Conservation (phyloP, 2,113 vertebrate genomes). For the Chaetorhynchus papuensis region DNA sequence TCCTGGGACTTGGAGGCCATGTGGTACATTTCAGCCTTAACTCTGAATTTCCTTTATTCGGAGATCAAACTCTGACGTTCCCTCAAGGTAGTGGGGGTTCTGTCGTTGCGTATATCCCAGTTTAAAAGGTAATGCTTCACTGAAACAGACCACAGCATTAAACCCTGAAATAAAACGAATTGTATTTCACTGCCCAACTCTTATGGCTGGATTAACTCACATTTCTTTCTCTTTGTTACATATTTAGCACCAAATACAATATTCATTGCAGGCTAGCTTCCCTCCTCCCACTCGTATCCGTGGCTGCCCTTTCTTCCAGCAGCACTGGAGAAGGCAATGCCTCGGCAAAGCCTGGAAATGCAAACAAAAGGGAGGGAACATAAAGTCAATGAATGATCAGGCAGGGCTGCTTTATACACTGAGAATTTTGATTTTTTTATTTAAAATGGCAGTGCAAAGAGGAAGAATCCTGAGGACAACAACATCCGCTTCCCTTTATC, state of each 20-base stretch:
- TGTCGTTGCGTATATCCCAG: constrained; percentile 35
- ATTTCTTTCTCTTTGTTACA: constrained; percentile 49
- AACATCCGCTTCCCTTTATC: background rate
- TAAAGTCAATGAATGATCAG: background rate
- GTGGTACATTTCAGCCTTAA: constrained; percentile 70
- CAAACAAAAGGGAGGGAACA: constrained; percentile 21
- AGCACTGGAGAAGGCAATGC: constrained; percentile 16
- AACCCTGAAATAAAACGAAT: constrained; percentile 31
- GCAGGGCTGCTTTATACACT: background rate
- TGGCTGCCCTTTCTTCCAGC: constrained; percentile 35
- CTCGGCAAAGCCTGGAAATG: background rate
- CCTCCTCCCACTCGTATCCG: background rate
- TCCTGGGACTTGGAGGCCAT: constrained; percentile 52
- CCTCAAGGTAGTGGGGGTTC: constrained; percentile 43
- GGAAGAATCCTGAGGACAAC: background rate
- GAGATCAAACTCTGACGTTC: constrained; percentile 69
- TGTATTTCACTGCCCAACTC: constrained; percentile 11
- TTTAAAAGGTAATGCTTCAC: constrained; percentile 58
- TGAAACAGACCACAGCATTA: constrained; percentile 36
- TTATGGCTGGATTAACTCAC: constrained; percentile 42
- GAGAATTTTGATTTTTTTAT: background rate
- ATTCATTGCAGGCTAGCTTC: constrained; percentile 19
- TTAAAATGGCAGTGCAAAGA: background rate
- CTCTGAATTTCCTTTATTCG: constrained; percentile 70
- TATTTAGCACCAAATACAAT: constrained; percentile 55